Base-by-base conservation (phyloP, 1,140 invertebrate genomes). In the Brachionus calyciflorus region DNA sequence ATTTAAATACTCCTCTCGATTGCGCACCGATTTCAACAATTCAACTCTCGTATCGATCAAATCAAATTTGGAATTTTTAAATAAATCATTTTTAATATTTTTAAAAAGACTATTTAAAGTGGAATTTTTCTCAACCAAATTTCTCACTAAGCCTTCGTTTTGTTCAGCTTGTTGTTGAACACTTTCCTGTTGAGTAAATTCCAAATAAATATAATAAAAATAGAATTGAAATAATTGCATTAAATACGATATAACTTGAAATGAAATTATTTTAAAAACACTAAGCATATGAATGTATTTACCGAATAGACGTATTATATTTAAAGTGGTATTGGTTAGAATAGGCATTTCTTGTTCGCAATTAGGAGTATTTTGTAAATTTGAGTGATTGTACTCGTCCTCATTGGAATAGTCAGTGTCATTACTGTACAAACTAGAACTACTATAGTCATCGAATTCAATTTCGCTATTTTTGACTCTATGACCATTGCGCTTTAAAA, bases 271-370 rank as follows among this genome's bases (percentile, higher is more conserved):
- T 44, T 65, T 65, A 46, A 65, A 65, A 12, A 65, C 21, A 24
- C 19, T 44, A 12, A 65, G 14, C 60, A 65, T 65, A n/a, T 65
- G 60, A 46, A 65, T 65, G 17, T 65, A 65, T 91, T 90, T 79
- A 83, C 96, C 96, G 84, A 94, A 94, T 69, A 96, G 90, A 80
- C 95, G 87, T 24, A 98, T 84, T 2, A 99, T 90, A 78, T 93
- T 94, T 14, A 99, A 82, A 0, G 94, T 92, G 1, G 96, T 97
- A 81, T 97, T 98, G 7, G 95, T 96, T 0, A 92, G 85, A 77
- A 91, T 89, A 3, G 89, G 88, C 37, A 80, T 77, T 40, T 60
- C 24, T 37, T 77, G 46, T 0, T 49, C 40, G 14, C 7, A 3
- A 26, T 48, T 7, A 26, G 19, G 68, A 46, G 33, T 26, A 26